These are phyloP conservation scores for Drymodes brunneopygia DNA, from an alignment of 2,113 vertebrate genomes.

Conservation along the genomic window DNA sequence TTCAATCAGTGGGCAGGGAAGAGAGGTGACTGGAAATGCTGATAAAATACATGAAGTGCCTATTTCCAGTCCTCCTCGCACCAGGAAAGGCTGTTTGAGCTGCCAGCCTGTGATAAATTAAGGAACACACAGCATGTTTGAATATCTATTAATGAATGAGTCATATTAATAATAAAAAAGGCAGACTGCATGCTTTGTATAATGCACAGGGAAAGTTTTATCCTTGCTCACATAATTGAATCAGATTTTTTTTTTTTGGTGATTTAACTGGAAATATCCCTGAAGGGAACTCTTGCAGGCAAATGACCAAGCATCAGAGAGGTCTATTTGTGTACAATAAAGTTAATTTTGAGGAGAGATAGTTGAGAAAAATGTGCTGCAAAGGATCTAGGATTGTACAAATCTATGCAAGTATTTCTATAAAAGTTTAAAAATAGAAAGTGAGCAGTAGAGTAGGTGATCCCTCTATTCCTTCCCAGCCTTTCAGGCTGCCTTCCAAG, in stretches of 20 bases:
- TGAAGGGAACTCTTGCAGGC: background rate
- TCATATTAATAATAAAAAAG: background rate
- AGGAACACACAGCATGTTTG: background rate
- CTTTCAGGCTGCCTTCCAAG: background rate
- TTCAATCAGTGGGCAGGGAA: background rate
- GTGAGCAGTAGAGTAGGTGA: background rate
- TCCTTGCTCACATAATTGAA: background rate
- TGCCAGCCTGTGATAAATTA: conserved; percentile 23
- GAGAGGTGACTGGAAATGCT: background rate
- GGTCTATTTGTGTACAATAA: background rate
- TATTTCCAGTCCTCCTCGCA: background rate
- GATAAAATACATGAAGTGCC: conserved; percentile 26
- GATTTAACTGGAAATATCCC: background rate
- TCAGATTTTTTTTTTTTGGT: background rate
- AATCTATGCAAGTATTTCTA: background rate
- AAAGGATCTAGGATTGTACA: background rate
- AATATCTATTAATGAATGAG: conserved; percentile 43
- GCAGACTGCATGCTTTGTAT: background rate
- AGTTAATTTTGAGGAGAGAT: background rate
- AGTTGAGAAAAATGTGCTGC: background rate
- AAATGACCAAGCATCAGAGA: background rate
- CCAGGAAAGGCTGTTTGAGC: background rate
- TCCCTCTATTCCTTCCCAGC: background rate
- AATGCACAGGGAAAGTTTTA: conserved; percentile 12
- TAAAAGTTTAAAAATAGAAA: background rate